phyloP scores from a whole-genome alignment of 2,113 vertebrate genomes.

The Gulo gulo region DNA sequence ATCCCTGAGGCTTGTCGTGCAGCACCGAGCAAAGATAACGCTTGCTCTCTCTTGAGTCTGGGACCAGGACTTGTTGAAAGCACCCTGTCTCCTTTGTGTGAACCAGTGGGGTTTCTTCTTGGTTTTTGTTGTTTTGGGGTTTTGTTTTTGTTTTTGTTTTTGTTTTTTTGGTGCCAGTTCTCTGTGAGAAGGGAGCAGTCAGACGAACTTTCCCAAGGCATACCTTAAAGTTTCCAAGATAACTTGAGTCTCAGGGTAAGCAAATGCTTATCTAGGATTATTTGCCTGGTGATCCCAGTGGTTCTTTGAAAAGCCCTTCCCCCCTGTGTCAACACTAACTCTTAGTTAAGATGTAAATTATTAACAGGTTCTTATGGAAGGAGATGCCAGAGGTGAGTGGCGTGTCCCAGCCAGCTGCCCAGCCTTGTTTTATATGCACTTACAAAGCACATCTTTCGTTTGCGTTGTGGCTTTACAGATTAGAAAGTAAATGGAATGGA shows the following conservation, averaged over 20 bases:
- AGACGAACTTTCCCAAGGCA: neutral
- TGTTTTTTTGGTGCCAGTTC: too few relatives aligned
- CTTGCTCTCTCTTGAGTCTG: neutral
- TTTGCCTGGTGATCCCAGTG: neutral
- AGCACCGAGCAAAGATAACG: accelerated
- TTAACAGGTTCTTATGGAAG: slow-evolving; percentile 19
- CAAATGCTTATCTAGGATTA: neutral
- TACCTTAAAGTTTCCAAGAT: neutral
- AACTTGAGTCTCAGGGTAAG: neutral
- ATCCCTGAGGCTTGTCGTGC: accelerated
- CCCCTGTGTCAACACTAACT: neutral
- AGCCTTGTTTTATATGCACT: neutral
- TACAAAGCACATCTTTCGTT: neutral
- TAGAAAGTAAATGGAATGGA: neutral
- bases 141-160: too few relatives aligned
- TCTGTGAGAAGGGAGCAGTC: neutral
- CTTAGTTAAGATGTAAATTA: neutral
- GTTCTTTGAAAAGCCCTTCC: slow-evolving; percentile 4
- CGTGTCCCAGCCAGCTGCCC: neutral
- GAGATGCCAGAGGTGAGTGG: neutral
- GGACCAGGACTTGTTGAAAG: neutral
- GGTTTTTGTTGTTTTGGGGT: neutral
- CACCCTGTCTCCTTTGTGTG: neutral
- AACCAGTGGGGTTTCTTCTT: neutral
- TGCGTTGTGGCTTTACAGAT: neutral